Percentiles rank a stretch among this genome's conserved stretches.
phyloP scores from a whole-genome alignment of 2,888 invertebrate species.

The Ophion costatus region DNA sequence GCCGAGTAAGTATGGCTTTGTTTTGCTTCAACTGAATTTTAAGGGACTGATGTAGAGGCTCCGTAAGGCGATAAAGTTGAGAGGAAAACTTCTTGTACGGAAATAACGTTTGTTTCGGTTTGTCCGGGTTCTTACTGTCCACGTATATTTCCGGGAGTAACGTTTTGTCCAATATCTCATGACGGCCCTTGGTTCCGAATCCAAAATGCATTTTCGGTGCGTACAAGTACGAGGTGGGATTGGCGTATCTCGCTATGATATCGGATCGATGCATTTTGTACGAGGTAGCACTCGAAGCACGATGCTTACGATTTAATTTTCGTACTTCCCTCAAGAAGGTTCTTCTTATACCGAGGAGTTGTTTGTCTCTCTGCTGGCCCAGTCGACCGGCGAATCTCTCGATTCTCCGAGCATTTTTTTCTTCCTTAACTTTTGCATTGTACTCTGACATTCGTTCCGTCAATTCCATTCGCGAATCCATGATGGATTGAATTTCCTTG shows the following conservation, averaged over 20 bases:
- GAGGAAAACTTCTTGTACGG: no score
- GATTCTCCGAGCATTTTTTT: constrained; percentile 81
- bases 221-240: constrained; percentile 87
- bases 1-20: no score
- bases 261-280: constrained; percentile 83
- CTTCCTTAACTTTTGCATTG: constrained; percentile 82
- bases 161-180: constrained; percentile 80
- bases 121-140: constrained; percentile 66
- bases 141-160: constrained; percentile 63
- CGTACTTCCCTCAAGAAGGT: constrained; percentile 83
- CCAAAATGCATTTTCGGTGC: constrained; percentile 88
- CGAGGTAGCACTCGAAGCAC: constrained; percentile 64
- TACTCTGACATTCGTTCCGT: constrained; percentile 50
- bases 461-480: constrained; percentile 87
- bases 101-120: not conserved
- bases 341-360: constrained; percentile 85
- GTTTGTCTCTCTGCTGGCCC: constrained; percentile 85
- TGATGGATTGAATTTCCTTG: constrained; percentile 89
- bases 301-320: constrained; percentile 83
- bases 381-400: constrained; percentile 85
- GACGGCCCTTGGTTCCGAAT: constrained; percentile 86
- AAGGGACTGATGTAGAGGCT: no score
- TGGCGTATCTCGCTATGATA: constrained; percentile 82
- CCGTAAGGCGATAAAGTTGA: no score
- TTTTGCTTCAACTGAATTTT: no score